Base-by-base conservation (phyloP, 2,888 invertebrate species). In the Limnephilus marmoratus region DNA sequence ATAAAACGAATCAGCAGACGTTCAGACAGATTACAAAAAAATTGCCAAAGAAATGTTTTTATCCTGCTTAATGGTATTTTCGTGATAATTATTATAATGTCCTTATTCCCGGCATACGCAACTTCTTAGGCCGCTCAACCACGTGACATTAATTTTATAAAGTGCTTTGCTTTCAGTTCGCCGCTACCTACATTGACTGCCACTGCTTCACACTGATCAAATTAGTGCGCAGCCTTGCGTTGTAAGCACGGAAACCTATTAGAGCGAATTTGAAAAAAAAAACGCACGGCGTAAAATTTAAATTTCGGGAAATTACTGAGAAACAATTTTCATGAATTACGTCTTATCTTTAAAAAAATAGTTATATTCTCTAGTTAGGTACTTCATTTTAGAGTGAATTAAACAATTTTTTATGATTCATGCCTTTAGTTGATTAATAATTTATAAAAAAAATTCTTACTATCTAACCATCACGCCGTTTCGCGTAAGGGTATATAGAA, bases 41-140 rank as follows among this genome's bases (percentile, higher is more conserved):
- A 15, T 18, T 15, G 5, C 53, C 4, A 53, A 53, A 18, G 24
- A 68, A 45, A 45, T 15, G 68, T 68, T 24, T 68, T 68, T 24
- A 9, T 68, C 68, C 1, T n/a, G 5, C 68, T 68, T 7, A 68
- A 24, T n/a, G n/a, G 68, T 68, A n/a, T 68, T 68, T 68, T 68
- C 68, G 68, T 2, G 68, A 68, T 68, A 68, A 68, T 68, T 68
- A 68, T 68, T 24, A 68, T 24, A 68, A 68, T 68, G 68, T 68
- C 68, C 2, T 24, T 68, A 68, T 68, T 68, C 9, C 68, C 24
- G 68, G 68, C 68, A n/a, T 68, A 68, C 9, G n/a, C 68, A 68
- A 68, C 68, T 68, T 68, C 68, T 68, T 68, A n/a, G 68, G 68
- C 68, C 68, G 68, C n/a, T 68, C 68, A 68, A 68, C 68, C 68